Conservation (phyloP, 2,888 invertebrate species). For the Leptinotarsa rubiginosa region DNA sequence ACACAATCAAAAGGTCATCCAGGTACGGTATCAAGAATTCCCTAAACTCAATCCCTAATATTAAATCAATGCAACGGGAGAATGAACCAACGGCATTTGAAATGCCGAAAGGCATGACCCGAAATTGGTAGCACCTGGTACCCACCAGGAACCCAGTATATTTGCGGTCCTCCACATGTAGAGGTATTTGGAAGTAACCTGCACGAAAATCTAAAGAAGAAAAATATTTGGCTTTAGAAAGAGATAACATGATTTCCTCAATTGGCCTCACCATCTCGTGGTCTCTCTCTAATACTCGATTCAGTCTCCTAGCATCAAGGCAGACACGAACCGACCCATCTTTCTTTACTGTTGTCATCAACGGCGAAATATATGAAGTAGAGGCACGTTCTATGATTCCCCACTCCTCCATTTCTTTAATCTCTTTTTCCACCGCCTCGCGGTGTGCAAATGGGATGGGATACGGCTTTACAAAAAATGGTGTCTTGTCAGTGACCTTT, state of each 20-base stretch:
- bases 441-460: constrained; percentile 12
- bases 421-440: constrained; percentile 6
- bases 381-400: too few species aligned
- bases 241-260: not conserved
- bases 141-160: constrained; percentile 9
- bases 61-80: too few species aligned
- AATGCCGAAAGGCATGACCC: not conserved
- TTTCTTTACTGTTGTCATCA: not conserved
- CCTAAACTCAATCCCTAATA: not conserved
- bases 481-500: not conserved
- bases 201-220: not conserved
- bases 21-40: too few species aligned
- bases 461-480: constrained; percentile 13
- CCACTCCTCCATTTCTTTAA: not conserved
- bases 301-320: constrained; percentile 8
- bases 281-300: not conserved
- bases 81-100: too few species aligned
- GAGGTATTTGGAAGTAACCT: not conserved
- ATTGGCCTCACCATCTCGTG: not conserved
- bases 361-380: not conserved
- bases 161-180: not conserved
- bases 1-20: not conserved
- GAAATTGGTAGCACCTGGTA: not conserved
- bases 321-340: not conserved
- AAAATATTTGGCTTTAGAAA: constrained; percentile 4